Evolutionary conservation across 1,140 invertebrate species (phyloP), one percentile per base, ranked within the genome.

Genomic region (Penaeus chinensis): DNA sequence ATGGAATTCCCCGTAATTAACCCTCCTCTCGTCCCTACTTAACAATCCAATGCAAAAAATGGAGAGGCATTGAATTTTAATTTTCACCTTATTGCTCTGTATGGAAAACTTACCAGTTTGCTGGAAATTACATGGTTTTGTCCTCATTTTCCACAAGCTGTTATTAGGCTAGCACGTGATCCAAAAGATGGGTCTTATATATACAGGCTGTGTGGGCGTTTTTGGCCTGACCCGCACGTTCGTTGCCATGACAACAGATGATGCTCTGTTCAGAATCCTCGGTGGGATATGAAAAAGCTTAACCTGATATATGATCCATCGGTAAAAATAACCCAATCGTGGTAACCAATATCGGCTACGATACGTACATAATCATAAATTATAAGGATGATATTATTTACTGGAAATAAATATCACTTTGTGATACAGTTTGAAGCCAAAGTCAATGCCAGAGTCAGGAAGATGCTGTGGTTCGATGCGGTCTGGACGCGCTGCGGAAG

Each of bases 141-240:
- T 87, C 74, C 86, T 82, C 86, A 78, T 87, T 87, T 65, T 54
- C 86, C 86, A 63, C 86, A 87, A 77, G 81, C 86, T 87, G 86
- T 87, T 87, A 87, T 87, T 87, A 87, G 80, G 65, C 69, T 82
- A 82, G 86, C 86, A 87, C 86, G 86, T 87, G 86, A 87, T 87
- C 86, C 86, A 87, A 74, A 82, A 83, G 86, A 82, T 82, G 79
- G 19, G 42, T 87, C 86, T 87, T 87, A 78, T 87, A 83, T 82
- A 87, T 82, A 60, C 80, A 65, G 80, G 79, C 69, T 62, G 62
- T 87, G 86, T 76, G 86, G 86, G 86, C 86, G 86, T 71, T 87
- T 87, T 87, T 87, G 74, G 80, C 69, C 81, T 87, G 86, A 76
- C 80, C 62, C 37, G 54, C 74, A 61, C 71, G 61, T 37, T 18